These are phyloP conservation scores for Mixornis gularis DNA, from an alignment of 2,113 vertebrate species.

Conservation along the genomic window DNA sequence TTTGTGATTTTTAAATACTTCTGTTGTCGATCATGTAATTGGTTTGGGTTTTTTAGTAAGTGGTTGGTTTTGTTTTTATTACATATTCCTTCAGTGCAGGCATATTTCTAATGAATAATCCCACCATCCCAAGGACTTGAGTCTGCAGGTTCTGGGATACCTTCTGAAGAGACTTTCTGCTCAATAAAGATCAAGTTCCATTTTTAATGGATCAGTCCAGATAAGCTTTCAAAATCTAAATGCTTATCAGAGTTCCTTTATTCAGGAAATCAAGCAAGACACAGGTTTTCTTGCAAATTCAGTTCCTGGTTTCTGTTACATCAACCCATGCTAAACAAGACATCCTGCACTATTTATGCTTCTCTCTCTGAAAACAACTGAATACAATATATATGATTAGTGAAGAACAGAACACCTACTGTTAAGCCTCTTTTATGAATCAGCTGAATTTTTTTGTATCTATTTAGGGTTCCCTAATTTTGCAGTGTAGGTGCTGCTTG, in stretches of 20 bases:
- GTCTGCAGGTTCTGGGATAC: background rate
- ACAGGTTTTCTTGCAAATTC: background rate
- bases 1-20: background rate
- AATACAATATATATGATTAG: background rate
- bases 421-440: background rate
- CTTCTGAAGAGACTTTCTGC: background rate
- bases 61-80: background rate
- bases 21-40: fast-evolving
- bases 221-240: background rate
- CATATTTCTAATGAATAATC: background rate
- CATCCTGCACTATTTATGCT: background rate
- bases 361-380: background rate
- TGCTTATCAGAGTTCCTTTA: background rate
- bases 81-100: background rate
- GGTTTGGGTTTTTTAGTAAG: background rate
- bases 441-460: background rate
- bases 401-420: background rate
- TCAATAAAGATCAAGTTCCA: background rate
- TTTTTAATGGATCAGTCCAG: background rate
- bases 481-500: background rate
- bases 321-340: background rate
- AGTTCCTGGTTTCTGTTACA: background rate
- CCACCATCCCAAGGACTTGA: background rate
- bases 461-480: background rate
- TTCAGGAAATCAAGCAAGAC: background rate